Conservation (phyloP, 2,888 invertebrate species). For the Sarcophaga subvicina region DNA sequence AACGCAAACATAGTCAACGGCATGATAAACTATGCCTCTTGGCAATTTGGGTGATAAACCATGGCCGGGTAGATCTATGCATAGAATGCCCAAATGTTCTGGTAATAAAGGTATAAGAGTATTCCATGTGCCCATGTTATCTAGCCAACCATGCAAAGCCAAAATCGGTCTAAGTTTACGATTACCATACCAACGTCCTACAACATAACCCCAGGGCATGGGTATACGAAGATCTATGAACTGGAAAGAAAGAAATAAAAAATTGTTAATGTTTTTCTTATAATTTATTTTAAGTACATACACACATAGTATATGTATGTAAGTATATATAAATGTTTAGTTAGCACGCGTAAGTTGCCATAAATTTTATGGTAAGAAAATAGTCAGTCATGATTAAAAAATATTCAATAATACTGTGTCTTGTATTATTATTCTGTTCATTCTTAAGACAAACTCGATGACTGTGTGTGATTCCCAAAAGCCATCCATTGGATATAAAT, state of each 20-base stretch:
- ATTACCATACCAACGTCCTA: conserved; percentile 88
- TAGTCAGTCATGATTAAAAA: no score
- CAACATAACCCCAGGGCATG: conserved; percentile 87
- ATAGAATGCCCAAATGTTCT: conserved; percentile 83
- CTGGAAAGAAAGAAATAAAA: conserved; percentile 70
- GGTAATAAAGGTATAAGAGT: conserved; percentile 85
- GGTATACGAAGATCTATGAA: conserved; percentile 86
- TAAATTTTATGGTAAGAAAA: no score
- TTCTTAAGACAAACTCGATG: no score
- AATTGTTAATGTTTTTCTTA: not conserved
- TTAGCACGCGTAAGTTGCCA: no score
- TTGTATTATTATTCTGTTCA: no score
- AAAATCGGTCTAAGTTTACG: conserved; percentile 86
- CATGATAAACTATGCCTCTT: conserved; percentile 82
- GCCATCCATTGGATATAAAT: no score
- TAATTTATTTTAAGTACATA: no score
- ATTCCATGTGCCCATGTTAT: conserved; percentile 90
- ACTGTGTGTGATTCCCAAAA: no score
- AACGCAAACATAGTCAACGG: conserved; percentile 81
- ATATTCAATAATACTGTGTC: no score
- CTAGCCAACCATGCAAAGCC: conserved; percentile 90
- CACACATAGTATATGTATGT: no score
- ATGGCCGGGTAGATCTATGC: conserved; percentile 88
- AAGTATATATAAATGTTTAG: no score
- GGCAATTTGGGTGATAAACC: conserved; percentile 88